Evolutionary conservation across 2,888 invertebrate species (phyloP).

Genomic region (Pseudoips prasinana): DNA sequence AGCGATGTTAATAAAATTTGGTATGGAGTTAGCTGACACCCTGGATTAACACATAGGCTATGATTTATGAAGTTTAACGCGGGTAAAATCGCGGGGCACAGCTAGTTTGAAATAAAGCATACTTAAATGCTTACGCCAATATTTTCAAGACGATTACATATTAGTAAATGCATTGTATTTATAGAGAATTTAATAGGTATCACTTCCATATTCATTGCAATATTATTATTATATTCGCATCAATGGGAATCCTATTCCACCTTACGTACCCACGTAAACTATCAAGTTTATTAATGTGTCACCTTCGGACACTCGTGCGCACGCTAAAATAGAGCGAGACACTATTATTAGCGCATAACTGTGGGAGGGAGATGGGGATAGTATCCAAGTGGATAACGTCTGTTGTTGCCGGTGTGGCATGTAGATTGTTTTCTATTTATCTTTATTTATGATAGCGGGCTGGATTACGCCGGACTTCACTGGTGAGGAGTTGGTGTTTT

Average conservation of each 20-base stretch:
- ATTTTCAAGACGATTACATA: no score
- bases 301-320: constrained; percentile 46
- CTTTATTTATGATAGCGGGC: constrained; percentile 23
- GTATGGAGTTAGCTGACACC: no score
- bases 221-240: constrained; percentile 18
- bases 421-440: constrained; percentile 33
- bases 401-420: constrained; percentile 20
- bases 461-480: constrained; percentile 13
- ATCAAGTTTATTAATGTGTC: constrained; percentile 51
- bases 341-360: constrained; percentile 42
- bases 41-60: no score
- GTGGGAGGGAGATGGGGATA: constrained; percentile 38
- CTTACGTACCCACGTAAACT: constrained; percentile 29
- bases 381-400: constrained; percentile 16
- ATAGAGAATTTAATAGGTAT: no score
- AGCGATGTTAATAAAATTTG: no score
- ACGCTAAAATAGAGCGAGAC: constrained; percentile 54
- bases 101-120: no score
- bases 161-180: no score
- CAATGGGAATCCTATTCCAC: constrained; percentile 17
- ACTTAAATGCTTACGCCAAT: no score
- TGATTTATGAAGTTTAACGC: no score
- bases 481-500: no score
- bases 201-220: no score
- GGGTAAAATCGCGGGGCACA: no score